These are phyloP conservation scores for Arctopsyche grandis DNA, from an alignment of 1,140 invertebrate species.

Conservation along the genomic window DNA sequence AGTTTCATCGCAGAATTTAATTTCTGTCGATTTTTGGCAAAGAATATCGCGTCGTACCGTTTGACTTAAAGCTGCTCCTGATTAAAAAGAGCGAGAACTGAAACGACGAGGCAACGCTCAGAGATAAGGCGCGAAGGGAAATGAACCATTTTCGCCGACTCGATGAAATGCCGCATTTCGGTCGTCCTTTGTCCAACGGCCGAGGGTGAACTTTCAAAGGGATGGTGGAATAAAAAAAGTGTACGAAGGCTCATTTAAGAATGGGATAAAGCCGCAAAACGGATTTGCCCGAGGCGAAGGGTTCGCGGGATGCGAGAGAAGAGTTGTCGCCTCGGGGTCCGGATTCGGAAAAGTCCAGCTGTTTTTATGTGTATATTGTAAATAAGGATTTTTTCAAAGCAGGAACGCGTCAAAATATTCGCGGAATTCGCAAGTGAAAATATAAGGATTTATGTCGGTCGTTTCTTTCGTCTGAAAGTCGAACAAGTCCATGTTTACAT, in stretches of 20 bases:
- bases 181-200: background rate
- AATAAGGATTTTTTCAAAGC: constrained; percentile 1
- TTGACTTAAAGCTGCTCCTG: background rate
- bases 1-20: constrained; percentile 4
- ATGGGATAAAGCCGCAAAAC: constrained; percentile 43
- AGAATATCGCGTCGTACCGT: no score
- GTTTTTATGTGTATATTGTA: background rate
- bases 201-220: background rate
- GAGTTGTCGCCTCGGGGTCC: no score
- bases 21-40: constrained; percentile 2
- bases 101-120: background rate
- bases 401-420: no score
- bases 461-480: no score
- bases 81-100: background rate
- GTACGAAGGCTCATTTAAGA: constrained; percentile 34
- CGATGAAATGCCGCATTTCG: background rate
- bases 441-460: no score
- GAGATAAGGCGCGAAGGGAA: constrained; percentile 29
- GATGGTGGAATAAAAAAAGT: background rate
- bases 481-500: no score
- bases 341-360: background rate
- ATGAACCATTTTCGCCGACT: constrained; percentile 7
- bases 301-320: background rate
- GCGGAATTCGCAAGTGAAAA: no score
- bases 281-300: constrained; percentile 33